These are phyloP conservation scores for Orcinus orca DNA, from an alignment of 2,113 vertebrate species.

Conservation along the genomic window DNA sequence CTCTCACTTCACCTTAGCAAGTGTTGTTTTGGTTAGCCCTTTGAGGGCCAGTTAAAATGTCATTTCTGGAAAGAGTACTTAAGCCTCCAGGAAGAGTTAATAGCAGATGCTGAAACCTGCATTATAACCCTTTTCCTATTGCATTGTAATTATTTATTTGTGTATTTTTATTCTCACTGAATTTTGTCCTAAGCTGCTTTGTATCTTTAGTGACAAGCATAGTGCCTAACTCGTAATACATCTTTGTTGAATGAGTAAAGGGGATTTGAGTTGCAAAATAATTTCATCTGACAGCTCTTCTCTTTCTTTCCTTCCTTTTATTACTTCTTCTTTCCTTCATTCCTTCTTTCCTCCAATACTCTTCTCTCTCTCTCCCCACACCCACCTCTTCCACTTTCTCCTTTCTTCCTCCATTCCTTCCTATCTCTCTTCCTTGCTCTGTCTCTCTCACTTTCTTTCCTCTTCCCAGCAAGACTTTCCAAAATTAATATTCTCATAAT, in stretches of 20 bases:
- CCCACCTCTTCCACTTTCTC: neutral
- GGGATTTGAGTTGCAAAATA: neutral
- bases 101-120: neutral
- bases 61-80: constrained; percentile 13
- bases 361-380: too few species aligned
- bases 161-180: neutral
- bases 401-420: neutral
- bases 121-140: neutral
- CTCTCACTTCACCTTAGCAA: neutral
- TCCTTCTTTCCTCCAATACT: too few species aligned
- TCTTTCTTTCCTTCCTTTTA: neutral
- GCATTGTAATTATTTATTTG: neutral
- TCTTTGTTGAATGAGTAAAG: neutral
- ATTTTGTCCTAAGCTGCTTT: neutral
- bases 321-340: too few species aligned
- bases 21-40: neutral
- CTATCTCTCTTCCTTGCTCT: neutral
- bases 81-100: neutral
- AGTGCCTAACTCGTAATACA: neutral
- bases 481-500: neutral
- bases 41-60: neutral
- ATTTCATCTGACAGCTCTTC: neutral
- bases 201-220: neutral
- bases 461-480: neutral
- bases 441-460: neutral